Base-by-base conservation (phyloP, 2,888 invertebrate species). In the Drosophila ustulata region DNA sequence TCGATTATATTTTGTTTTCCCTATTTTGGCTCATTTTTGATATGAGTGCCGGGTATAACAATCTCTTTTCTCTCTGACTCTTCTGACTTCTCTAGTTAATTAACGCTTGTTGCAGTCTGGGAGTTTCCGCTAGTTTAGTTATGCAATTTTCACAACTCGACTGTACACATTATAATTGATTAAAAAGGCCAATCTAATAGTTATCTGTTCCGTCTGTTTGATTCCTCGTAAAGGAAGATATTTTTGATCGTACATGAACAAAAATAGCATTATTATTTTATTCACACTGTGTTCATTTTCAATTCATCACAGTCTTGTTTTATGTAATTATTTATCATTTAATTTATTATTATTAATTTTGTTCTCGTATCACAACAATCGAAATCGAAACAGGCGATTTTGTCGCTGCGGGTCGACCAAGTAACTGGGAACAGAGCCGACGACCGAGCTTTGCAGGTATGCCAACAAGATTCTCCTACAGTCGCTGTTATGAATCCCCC, bases 401-500 rank as follows among this genome's bases (percentile, higher is more conserved):
- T 80, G 93, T 94, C 68, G 95, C 97, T 73, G 97, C 97, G 67
- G 97, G 97, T 39, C 95, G 96, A 85, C 97, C 97, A 56, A 97
- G 97, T 88, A 96, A 96, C 93, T 96, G 96, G 96, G 96, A 96
- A 92, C 96, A 96, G 71, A 93, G 94, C 74, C 93, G 95, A 82
- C 94, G 95, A 90, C 94, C 94, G 51, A 95, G 94, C 65, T 97
- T 95, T 93, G 97, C 96, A 62, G 97, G 97, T 49, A 91, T 78
- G 80, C 75, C 57, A 47, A 57, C 61, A 66, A 51, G 50, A 71
- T 57, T 56, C 50, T 58, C 47, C 50, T 47, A 39, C 32, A 66
- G 63, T 62, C 63, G 72, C 59, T 69, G 37, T 43, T 58, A 64
- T 75, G 37, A 72, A 56, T 57, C 51, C 39, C 13, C 7, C 32